These are phyloP conservation scores for Puntigrus tetrazona DNA, from an alignment of 2,113 vertebrate genomes.

Conservation along the genomic window DNA sequence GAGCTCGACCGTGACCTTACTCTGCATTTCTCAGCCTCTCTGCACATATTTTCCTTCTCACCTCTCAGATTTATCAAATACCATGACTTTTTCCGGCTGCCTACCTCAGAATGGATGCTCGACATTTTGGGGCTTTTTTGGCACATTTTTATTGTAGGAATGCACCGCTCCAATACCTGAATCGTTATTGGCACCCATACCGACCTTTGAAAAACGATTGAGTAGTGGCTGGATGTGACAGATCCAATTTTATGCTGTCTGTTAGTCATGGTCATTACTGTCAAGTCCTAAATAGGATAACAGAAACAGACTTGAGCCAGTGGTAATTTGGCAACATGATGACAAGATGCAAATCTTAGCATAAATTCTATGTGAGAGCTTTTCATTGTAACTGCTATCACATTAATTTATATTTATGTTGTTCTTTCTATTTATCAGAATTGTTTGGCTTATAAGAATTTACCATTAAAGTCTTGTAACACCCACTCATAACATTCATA, in stretches of 20 bases:
- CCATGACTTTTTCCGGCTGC: not conserved
- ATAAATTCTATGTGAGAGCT: not conserved
- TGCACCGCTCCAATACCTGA: not conserved
- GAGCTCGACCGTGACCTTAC: conserved; percentile 23
- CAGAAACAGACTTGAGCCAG: conserved; percentile 8
- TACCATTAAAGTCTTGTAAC: not conserved
- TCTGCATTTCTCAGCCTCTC: conserved; percentile 29
- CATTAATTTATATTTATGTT: not conserved
- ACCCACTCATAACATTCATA: not conserved
- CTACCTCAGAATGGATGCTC: not conserved
- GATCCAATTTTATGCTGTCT: not conserved
- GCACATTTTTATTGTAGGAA: not conserved
- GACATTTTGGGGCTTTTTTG: not conserved
- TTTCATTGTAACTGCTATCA: not conserved
- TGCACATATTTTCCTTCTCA: conserved; percentile 18
- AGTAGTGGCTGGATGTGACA: not conserved
- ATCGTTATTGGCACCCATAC: not conserved
- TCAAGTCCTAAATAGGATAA: not conserved
- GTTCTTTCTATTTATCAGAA: not conserved
- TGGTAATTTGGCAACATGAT: not conserved
- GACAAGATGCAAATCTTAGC: not conserved
- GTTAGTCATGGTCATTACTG: conserved; percentile 9
- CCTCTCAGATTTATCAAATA: conserved; percentile 12
- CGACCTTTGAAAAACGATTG: not conserved
- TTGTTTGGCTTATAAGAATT: not conserved